Conservation (phyloP, 2,888 invertebrate species). For the Drosophila parthenogenetica region DNA sequence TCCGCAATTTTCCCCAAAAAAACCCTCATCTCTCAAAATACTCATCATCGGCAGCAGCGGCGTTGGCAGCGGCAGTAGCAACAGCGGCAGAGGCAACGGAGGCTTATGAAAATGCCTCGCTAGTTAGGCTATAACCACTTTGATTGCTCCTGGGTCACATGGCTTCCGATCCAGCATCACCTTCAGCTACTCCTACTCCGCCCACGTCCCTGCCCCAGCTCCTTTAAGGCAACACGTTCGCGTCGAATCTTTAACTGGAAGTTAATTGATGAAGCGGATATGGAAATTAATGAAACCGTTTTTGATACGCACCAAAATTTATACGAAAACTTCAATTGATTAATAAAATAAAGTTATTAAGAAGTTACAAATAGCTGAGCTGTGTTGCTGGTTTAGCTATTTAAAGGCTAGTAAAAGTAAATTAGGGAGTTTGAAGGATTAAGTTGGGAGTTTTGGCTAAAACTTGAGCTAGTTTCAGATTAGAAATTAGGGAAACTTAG, state of each 20-base stretch:
- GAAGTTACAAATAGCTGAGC: too few relatives aligned
- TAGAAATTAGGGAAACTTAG: too few relatives aligned
- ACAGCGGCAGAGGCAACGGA: slow-evolving; percentile 16
- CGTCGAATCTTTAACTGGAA: slow-evolving; percentile 1
- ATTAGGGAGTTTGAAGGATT: too few relatives aligned
- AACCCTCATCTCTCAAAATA: slow-evolving; percentile 60
- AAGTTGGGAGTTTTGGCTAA: too few relatives aligned
- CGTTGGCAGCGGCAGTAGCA: not conserved
- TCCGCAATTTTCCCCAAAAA: slow-evolving; percentile 66
- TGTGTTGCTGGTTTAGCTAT: too few relatives aligned
- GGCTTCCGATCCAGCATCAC: not conserved
- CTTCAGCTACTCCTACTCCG: not conserved
- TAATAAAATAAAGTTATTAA: not conserved
- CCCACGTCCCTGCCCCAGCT: too few relatives aligned
- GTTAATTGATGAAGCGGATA: slow-evolving; percentile 2
- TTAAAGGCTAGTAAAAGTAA: too few relatives aligned
- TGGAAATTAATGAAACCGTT: not conserved
- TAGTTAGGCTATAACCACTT: slow-evolving; percentile 3
- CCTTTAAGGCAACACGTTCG: slow-evolving; percentile 2
- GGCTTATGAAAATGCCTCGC: slow-evolving; percentile 31
- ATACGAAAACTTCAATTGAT: not conserved
- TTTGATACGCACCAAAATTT: not conserved
- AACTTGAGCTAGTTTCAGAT: too few relatives aligned
- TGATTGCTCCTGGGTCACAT: slow-evolving; percentile 33
- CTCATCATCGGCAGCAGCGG: slow-evolving; percentile 27